phyloP scores from a whole-genome alignment of 1,140 invertebrate genomes.

The Bombus pyrosoma region DNA sequence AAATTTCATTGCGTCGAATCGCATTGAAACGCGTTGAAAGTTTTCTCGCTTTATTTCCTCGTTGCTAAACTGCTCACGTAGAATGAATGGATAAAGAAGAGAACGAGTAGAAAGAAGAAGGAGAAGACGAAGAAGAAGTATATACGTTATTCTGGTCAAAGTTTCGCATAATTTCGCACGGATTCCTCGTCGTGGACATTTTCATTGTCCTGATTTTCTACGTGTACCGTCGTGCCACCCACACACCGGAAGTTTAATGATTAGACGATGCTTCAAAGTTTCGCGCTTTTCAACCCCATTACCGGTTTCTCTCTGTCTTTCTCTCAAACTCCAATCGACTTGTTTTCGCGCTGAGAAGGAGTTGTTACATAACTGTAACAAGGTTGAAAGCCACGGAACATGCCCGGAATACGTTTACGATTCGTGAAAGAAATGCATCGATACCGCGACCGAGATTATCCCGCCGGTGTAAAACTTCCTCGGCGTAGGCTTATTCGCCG shows the following conservation, averaged over 20 bases:
- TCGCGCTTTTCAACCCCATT: conserved; percentile 42
- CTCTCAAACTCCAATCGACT: conserved; percentile 19
- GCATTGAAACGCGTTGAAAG: conserved; percentile 63
- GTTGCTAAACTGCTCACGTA: conserved; percentile 65
- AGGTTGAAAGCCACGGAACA: conserved; percentile 61
- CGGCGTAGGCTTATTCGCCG: background rate
- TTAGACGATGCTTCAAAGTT: conserved; percentile 65
- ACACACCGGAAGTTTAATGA: conserved; percentile 55
- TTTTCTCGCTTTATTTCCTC: conserved; percentile 63
- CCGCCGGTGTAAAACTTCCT: rapidly evolving
- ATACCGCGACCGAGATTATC: conserved; percentile 42
- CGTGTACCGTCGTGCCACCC: background rate
- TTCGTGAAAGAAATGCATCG: conserved; percentile 23
- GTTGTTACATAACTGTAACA: conserved; percentile 64
- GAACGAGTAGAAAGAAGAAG: background rate
- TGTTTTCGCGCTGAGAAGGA: conserved; percentile 5
- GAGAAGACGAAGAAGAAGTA: background rate
- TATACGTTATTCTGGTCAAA: conserved; percentile 41
- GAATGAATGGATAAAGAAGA: conserved; percentile 65
- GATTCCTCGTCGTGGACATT: conserved; percentile 44
- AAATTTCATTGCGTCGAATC: conserved; percentile 49
- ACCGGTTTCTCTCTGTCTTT: background rate
- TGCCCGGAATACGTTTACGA: conserved; percentile 57
- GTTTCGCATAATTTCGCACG: conserved; percentile 54
- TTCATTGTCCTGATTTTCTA: conserved; percentile 4